Evolutionary conservation across 1,140 invertebrate species (phyloP), one percentile per base, ranked within the genome.

Genomic region (Zelostemma sp.): DNA sequence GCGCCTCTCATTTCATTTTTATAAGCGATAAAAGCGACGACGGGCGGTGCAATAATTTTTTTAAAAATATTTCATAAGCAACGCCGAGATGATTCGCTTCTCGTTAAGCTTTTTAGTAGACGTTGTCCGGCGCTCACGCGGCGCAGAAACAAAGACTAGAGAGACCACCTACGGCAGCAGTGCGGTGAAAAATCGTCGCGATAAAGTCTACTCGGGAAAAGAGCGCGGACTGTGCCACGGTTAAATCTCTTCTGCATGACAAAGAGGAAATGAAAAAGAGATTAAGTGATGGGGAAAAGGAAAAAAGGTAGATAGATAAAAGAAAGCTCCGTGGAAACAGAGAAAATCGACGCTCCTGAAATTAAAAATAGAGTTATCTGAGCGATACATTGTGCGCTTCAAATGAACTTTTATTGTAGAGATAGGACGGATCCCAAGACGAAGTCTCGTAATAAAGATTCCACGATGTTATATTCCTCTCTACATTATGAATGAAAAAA

Each of bases 201-300:
- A 50, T 50, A 50, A 50, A 50, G 31, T 50, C 48, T 33, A 33
- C 25, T 35, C 15, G 48, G 25, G 48, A 48, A 25, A 28, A 12
- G 46, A 25, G 15, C 48, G 48, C 48, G 48, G 48, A 31, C 46
- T 6, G 46, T 15, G 43, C 16, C 21, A 25, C 19, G 46, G 46
- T 31, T 50, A 35, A 50, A 35, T 50, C 48, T 50, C 28, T 16
- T 50, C 28, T 50, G 15, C 48, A 50, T 50, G 48, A 50, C 48
- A 50, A 50, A 50, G 48, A 50, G 48, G 48, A 35, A 50, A 50
- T 50, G 48, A 50, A 50, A 50, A 33, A 50, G 48, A 50, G 48
- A 50, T 50, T 50, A 50, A 50, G 48, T 35, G 31, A 15, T 8
- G 18, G 14, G 41, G 48, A 48, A 14, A 12, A 12, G 12, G 19